Conservation (phyloP, 2,888 invertebrate genomes). For the Lathronympha strigana region DNA sequence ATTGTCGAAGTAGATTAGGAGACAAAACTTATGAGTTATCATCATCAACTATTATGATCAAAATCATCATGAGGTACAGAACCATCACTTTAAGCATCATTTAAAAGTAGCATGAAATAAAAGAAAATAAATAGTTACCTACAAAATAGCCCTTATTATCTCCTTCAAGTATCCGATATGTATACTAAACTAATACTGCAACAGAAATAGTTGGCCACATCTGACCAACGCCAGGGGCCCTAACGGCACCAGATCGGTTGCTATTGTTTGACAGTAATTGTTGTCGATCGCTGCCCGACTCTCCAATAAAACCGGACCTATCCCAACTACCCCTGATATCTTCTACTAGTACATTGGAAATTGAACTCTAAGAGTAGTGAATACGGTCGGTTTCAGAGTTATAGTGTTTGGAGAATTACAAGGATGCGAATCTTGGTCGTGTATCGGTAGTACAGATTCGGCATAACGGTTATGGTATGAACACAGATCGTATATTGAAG, state of each 20-base stretch:
- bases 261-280: constrained; percentile 76
- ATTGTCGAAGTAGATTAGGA: too few species aligned
- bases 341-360: too few species aligned
- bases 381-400: not conserved
- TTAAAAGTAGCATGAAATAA: too few species aligned
- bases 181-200: constrained; percentile 25
- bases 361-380: not conserved
- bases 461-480: constrained; percentile 19
- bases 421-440: constrained; percentile 17
- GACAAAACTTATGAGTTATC: too few species aligned
- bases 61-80: too few species aligned
- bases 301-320: constrained; percentile 38
- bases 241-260: constrained; percentile 69
- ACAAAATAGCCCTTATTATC: too few species aligned
- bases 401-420: not conserved
- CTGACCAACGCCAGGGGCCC: constrained; percentile 51
- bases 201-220: constrained; percentile 37
- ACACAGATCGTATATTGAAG: too few species aligned
- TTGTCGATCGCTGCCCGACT: constrained; percentile 42
- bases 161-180: not conserved
- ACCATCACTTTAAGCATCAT: too few species aligned
- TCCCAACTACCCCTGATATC: constrained; percentile 35
- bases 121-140: too few species aligned
- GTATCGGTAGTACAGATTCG: constrained; percentile 17
- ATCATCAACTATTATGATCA: too few species aligned